Conservation (phyloP, 2,888 invertebrate genomes). For the Tipula vernalis region DNA sequence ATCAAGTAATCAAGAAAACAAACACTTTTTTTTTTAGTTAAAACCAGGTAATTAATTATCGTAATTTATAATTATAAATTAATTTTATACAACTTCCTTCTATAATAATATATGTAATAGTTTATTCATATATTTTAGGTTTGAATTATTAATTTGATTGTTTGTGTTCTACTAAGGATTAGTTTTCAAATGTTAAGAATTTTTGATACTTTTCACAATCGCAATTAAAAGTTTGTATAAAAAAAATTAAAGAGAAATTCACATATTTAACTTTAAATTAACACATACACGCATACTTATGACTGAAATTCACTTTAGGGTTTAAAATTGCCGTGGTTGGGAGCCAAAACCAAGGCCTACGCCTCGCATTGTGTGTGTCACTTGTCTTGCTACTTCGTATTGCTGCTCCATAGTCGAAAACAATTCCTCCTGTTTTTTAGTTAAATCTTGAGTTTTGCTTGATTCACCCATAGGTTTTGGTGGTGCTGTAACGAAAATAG, state of each 20-base stretch:
- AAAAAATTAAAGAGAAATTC: background rate
- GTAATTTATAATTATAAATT: background rate
- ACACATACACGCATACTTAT: background rate
- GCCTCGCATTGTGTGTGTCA: conserved; percentile 91
- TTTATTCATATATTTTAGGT: background rate
- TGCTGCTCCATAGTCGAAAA: conserved; percentile 91
- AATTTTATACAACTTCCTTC: background rate
- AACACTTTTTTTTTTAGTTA: too few relatives aligned
- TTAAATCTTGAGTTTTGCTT: conserved; percentile 14
- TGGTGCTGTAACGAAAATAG: background rate
- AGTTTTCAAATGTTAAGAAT: background rate
- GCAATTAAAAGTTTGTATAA: background rate
- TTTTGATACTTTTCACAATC: background rate
- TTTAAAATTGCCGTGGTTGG: conserved; percentile 35
- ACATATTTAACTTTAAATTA: background rate
- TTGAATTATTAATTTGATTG: background rate
- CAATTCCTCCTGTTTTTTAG: conserved; percentile 54
- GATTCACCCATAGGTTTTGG: conserved; percentile 13
- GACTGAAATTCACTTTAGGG: background rate
- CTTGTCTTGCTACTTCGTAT: conserved; percentile 89
- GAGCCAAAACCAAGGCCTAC: conserved; percentile 68
- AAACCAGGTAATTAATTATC: too few relatives aligned
- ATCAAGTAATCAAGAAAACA: too few relatives aligned
- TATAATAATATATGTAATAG: background rate
- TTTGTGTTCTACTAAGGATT: background rate